phyloP scores from a whole-genome alignment of 2,113 vertebrate genomes.

The Cavia porcellus region DNA sequence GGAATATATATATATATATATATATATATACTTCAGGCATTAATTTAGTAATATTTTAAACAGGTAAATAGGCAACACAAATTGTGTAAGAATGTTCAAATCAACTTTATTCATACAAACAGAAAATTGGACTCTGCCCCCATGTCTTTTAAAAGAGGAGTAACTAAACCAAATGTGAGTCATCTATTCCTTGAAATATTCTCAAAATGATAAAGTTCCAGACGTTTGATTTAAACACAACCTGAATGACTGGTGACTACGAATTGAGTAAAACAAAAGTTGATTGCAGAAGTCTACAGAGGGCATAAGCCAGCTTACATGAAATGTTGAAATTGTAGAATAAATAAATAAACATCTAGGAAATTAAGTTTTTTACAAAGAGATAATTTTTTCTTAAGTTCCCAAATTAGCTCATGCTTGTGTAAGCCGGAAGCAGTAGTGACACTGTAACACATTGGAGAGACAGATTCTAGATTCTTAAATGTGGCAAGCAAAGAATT shows the following conservation, averaged over 20 bases:
- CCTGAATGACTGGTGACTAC: neutral
- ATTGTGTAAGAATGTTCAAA: neutral
- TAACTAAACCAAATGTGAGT: neutral
- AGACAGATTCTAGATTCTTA: neutral
- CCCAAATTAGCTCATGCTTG: neutral
- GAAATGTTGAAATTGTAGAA: neutral
- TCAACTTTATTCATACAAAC: neutral
- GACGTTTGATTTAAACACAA: neutral
- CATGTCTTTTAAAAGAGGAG: neutral
- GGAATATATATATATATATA: no score
- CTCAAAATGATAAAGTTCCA: neutral
- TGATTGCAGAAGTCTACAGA: neutral
- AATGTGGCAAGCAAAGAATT: neutral
- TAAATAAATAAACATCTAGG: neutral
- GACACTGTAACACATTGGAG: neutral
- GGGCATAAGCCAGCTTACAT: neutral
- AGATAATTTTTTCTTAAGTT: neutral
- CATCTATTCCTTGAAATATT: neutral
- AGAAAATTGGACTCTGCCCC: neutral
- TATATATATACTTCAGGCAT: neutral
- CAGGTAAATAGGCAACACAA: neutral
- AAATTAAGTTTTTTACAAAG: neutral
- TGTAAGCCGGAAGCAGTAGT: neutral
- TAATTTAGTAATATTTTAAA: neutral
- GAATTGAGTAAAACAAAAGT: neutral